Evolutionary conservation across 2,113 vertebrate species (phyloP), one percentile per base, ranked within the genome.

Genomic region (Apaloderma vittatum): DNA sequence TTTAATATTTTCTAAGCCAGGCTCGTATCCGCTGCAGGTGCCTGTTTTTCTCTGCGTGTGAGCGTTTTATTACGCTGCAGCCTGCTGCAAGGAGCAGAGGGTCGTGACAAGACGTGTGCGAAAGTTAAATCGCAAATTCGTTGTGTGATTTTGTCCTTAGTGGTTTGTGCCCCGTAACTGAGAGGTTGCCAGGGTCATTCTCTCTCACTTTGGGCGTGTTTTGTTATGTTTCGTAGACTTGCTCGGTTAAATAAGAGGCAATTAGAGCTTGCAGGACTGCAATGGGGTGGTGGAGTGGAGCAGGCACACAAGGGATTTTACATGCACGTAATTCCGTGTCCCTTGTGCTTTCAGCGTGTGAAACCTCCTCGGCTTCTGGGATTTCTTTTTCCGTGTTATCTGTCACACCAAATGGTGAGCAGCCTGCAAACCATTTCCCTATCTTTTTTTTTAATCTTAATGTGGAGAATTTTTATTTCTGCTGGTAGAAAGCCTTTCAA

Each of bases 361-460:
- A 57, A 36, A 54, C 62, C 79, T 63, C 54, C 32, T 91, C 43
- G 32, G 83, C 68, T 80, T 18, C 74, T 78, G 58, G 79, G 43
- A 11, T 80, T 80, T 88, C 66, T 70, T 22, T 36, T 80, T 72
- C 74, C 83, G 0, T 75, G 91, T 95, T 94, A 91, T 91, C 93
- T 94, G 57, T 67, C 59, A 54, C 34, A 82, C 82, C 90, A 94
- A 94, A 85, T 34, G 94, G 75, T 71, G 94, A 62, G 68, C 79
- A 78, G 88, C 2, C 75, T 86, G 66, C 45, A 76, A 94, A 59
- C 17, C 7, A 27, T 91, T 89, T 81, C 91, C 43, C 80, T 74
- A 71, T 89, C 93, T 40, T 40, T 91, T 63, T 65, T 81, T 90
- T 80, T 37, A 34, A 89, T 95, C 94, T 88, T 77, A 80, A 86